These are phyloP conservation scores for Agrochola circellaris DNA, from an alignment of 2,888 invertebrate genomes.

Conservation along the genomic window DNA sequence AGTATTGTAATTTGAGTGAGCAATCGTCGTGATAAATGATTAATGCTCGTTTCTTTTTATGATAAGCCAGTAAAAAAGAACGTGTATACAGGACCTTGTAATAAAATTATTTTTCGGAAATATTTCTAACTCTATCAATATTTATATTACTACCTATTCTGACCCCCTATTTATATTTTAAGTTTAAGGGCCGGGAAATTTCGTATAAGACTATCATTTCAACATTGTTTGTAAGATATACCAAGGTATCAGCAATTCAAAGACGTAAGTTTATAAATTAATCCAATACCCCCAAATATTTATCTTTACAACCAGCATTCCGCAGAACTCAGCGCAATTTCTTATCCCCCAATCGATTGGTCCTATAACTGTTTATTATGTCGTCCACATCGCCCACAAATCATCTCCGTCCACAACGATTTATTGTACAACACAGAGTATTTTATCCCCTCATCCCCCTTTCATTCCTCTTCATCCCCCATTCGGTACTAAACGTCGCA, in stretches of 20 bases:
- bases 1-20: neutral
- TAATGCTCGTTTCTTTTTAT: no score
- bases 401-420: conserved; percentile 56
- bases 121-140: no score
- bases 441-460: conserved; percentile 21
- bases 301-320: conserved; percentile 1
- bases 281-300: conserved; percentile 1
- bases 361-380: conserved; percentile 57
- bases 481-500: conserved; percentile 45
- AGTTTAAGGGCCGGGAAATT: neutral
- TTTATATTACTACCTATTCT: no score
- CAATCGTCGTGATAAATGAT: neutral
- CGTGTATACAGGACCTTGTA: no score
- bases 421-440: conserved; percentile 58
- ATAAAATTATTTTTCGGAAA: no score
- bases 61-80: no score
- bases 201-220: neutral
- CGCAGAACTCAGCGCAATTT: conserved; percentile 10
- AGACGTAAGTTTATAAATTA: neutral
- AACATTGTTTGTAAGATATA: neutral
- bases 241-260: neutral
- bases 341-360: conserved; percentile 33
- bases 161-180: no score
- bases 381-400: conserved; percentile 57
- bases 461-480: neutral